Evolutionary conservation across 2,113 vertebrate genomes (phyloP).

Genomic region (Neolamprologus ventralis): DNA sequence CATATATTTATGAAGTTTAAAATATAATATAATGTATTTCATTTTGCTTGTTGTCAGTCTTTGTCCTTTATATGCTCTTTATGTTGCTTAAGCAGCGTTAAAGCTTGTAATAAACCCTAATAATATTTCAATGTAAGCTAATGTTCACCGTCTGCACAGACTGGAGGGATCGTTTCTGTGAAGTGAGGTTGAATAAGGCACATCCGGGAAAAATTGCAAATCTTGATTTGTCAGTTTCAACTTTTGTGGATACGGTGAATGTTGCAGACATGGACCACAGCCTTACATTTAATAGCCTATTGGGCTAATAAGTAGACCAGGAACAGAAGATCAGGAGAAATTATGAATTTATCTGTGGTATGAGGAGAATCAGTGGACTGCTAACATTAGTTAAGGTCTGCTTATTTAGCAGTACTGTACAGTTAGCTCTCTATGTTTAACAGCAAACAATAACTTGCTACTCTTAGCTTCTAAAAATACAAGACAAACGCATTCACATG

Average conservation of each 20-base stretch:
- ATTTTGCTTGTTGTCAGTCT: not conserved
- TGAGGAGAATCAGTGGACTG: not conserved
- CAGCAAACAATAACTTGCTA: not conserved
- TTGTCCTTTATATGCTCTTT: not conserved
- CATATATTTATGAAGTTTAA: not conserved
- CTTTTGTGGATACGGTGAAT: not conserved
- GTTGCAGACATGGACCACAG: not conserved
- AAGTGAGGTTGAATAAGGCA: not conserved
- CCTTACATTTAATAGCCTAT: not conserved
- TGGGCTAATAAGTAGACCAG: not conserved
- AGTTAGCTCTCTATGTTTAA: not conserved
- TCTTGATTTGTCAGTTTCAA: not conserved
- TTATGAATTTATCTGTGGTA: rapidly evolving
- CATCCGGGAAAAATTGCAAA: rapidly evolving
- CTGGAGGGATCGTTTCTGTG: not conserved
- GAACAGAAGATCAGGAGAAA: not conserved
- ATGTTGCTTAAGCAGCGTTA: not conserved
- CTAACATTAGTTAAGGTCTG: not conserved
- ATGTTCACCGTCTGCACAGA: not conserved
- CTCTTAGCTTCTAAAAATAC: not conserved
- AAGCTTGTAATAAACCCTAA: not conserved
- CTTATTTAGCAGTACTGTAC: not conserved
- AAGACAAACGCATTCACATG: not conserved
- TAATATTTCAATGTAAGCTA: not conserved
- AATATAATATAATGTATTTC: not conserved